Evolutionary conservation across 2,113 vertebrate genomes (phyloP), one percentile per base, ranked within the genome.

Genomic region (Athene cunicularia): DNA sequence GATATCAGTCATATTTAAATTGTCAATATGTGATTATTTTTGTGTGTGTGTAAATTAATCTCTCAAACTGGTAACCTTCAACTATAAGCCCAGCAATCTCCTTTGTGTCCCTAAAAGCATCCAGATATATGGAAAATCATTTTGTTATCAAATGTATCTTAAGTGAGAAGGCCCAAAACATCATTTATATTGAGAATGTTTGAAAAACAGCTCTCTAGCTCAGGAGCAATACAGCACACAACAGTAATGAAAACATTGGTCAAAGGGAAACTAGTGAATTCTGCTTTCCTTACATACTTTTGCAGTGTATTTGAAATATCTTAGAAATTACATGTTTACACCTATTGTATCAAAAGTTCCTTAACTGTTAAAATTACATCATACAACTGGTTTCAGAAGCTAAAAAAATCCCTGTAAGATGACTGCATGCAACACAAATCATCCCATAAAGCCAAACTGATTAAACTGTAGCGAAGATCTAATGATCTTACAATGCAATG

Each of bases 131-230:
- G n/a, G n/a, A n/a, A n/a, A n/a, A n/a, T n/a, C n/a, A n/a, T n/a
- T n/a, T n/a, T n/a, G n/a, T n/a, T n/a, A n/a, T n/a, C n/a, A n/a
- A n/a, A n/a, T n/a, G n/a, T n/a, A 39, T 45, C 59, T 52, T 49
- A 33, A 89, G 33, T 0, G 0, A 91, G 12, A 14, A 73, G 47
- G 43, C 21, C 22, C 43, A 27, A 77, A 67, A 13, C 11, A n/a
- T 47, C 45, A 37, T 27, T 70, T 45, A 52, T 0, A 23, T 1
- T 2, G 28, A 62, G 14, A 73, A 43, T 0, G 0, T 9, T 21
- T 74, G 53, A 60, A 64, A 88, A 76, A 2, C 16, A 64, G 47
- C 37, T 49, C 24, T 41, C 28, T 4, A 39, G 33, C 43, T 28
- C 33, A 3, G 23, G 20, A 75, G 24, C 35, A 59, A 11, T 16